Conservation (phyloP, 2,888 invertebrate genomes). For the Sicus ferrugineus region DNA sequence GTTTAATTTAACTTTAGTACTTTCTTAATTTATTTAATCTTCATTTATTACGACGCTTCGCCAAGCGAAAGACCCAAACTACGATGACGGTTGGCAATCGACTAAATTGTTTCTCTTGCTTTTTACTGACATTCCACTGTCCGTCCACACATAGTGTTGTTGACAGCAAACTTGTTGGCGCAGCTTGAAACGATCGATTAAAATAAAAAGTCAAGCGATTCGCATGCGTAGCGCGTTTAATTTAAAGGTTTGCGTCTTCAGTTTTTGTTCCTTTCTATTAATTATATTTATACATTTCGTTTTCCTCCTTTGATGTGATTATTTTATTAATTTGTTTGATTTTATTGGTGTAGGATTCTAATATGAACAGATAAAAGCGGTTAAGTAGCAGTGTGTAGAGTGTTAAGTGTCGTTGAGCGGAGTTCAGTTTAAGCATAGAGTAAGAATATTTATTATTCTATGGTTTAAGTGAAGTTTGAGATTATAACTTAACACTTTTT, state of each 20-base stretch:
- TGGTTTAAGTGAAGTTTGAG: too few relatives aligned
- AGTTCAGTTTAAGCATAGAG: too few relatives aligned
- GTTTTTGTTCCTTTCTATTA: neutral
- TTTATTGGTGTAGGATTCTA: too few relatives aligned
- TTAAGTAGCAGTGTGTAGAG: too few relatives aligned
- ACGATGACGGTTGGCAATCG: neutral
- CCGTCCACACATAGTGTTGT: neutral
- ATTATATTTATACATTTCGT: neutral
- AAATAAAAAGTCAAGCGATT: neutral
- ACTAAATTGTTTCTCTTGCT: constrained; percentile 12
- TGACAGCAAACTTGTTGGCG: neutral
- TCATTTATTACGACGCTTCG: neutral
- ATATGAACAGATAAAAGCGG: too few relatives aligned
- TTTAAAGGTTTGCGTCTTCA: neutral
- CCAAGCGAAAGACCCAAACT: neutral
- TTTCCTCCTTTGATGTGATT: constrained; percentile 4
- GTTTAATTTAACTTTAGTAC: constrained; percentile 4
- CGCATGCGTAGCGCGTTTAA: neutral
- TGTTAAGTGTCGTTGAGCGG: too few relatives aligned
- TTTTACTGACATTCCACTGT: constrained; percentile 10
- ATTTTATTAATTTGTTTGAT: too few relatives aligned
- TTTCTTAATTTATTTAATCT: neutral
- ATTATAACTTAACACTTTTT: too few relatives aligned
- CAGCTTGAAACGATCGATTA: neutral
- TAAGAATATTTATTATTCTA: too few relatives aligned